Evolutionary conservation across 2,888 invertebrate species (phyloP).

Genomic region (Achlya flavicornis): DNA sequence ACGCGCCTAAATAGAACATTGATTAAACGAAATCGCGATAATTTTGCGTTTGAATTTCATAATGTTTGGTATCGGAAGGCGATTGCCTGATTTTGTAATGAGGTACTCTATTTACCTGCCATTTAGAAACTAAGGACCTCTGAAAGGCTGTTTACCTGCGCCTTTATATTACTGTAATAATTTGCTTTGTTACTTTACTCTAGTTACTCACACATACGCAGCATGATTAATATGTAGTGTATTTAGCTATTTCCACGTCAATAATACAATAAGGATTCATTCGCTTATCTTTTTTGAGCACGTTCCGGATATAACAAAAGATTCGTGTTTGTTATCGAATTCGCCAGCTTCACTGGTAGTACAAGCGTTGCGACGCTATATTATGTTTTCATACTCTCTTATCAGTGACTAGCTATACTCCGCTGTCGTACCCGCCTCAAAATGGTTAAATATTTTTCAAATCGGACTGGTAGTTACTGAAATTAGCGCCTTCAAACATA

Average conservation of each 20-base stretch:
- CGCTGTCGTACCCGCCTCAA: too few species aligned
- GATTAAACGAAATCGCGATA: slow-evolving; percentile 32
- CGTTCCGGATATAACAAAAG: neutral
- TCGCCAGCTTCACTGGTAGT: neutral
- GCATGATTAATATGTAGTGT: neutral
- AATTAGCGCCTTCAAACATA: too few species aligned
- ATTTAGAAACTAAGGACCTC: neutral
- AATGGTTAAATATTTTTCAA: too few species aligned
- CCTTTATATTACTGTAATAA: neutral
- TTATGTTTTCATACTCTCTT: neutral
- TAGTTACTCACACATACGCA: neutral
- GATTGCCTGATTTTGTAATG: slow-evolving; percentile 21
- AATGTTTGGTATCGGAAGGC: neutral
- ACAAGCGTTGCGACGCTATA: neutral
- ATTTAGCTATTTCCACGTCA: neutral
- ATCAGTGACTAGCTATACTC: neutral
- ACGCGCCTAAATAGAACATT: slow-evolving; percentile 36
- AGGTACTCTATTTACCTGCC: slow-evolving; percentile 13
- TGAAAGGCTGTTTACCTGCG: neutral
- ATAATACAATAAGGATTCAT: neutral
- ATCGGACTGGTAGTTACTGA: too few species aligned
- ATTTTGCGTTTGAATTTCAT: slow-evolving; percentile 18
- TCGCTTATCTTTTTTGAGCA: neutral
- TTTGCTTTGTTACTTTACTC: neutral
- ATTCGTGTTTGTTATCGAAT: slow-evolving; percentile 1